phyloP scores from a whole-genome alignment of 1,140 invertebrate species.

The Rhagoletis zephyria region DNA sequence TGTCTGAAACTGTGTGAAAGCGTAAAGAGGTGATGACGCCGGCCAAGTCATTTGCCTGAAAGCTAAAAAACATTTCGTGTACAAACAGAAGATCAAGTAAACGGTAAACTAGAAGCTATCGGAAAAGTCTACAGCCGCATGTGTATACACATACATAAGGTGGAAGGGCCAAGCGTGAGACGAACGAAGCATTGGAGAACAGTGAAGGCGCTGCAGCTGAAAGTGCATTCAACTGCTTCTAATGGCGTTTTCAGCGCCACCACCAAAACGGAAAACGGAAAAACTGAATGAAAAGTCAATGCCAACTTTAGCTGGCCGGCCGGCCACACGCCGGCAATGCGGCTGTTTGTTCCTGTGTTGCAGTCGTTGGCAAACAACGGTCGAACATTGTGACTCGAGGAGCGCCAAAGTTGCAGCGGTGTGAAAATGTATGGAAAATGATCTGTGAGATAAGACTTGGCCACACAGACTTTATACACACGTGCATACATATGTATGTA shows the following conservation, averaged over 20 bases:
- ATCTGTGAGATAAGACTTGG: not conserved
- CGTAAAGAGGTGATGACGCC: not conserved
- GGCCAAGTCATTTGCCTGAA: constrained; percentile 12
- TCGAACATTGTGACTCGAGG: not conserved
- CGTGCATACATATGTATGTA: no score
- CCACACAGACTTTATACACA: no score
- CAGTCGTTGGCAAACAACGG: constrained; percentile 35
- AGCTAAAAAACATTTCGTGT: constrained; percentile 36
- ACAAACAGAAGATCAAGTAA: constrained; percentile 28
- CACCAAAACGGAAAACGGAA: not conserved
- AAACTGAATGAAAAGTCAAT: constrained; percentile 26
- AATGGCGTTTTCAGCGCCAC: constrained; percentile 14
- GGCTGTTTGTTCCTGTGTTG: constrained; percentile 31
- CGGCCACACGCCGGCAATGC: constrained; percentile 29
- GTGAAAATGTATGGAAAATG: constrained; percentile 32
- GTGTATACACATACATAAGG: not conserved
- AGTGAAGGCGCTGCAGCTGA: constrained; percentile 1
- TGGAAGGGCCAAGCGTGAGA: no score
- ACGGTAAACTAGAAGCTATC: constrained; percentile 37
- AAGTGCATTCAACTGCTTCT: constrained; percentile 51
- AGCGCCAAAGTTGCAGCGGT: not conserved
- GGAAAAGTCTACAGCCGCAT: not conserved
- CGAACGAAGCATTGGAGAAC: not conserved
- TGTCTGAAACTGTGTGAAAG: not conserved
- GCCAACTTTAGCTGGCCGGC: constrained; percentile 30